These are phyloP conservation scores for Probosciger aterrimus DNA, from an alignment of 2,113 vertebrate species.

Conservation along the genomic window DNA sequence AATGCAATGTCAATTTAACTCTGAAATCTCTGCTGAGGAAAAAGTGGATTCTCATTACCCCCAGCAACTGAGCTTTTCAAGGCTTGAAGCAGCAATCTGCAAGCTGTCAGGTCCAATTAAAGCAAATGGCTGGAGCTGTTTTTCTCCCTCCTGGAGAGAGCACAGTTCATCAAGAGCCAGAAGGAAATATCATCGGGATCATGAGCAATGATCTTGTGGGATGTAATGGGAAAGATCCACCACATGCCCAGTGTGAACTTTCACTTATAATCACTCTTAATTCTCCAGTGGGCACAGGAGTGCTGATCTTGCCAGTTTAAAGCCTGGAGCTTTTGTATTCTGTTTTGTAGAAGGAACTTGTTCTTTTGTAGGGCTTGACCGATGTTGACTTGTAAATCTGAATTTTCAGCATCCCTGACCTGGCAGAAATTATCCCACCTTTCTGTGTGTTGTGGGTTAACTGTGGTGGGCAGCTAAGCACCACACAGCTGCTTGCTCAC, in stretches of 20 bases:
- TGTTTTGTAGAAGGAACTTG: not conserved
- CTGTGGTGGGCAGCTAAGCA: not conserved
- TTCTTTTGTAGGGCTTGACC: not conserved
- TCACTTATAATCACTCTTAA: not conserved
- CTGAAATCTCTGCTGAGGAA: conserved; percentile 6
- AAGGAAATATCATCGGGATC: conserved; percentile 37
- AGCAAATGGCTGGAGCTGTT: conserved; percentile 53
- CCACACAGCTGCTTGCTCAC: not conserved
- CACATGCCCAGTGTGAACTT: conserved; percentile 39
- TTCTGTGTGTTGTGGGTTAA: not conserved
- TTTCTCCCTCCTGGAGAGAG: conserved; percentile 45
- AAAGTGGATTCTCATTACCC: not conserved
- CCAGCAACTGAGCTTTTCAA: conserved; percentile 11
- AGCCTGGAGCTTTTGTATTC: not conserved
- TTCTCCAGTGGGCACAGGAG: not conserved
- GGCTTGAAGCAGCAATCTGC: conserved; percentile 55
- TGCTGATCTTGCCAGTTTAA: not conserved
- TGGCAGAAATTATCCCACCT: not conserved
- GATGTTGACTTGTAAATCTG: not conserved
- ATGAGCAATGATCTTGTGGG: conserved; percentile 53
- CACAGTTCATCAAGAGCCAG: conserved; percentile 41
- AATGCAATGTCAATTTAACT: not conserved
- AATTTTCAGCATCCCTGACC: not conserved
- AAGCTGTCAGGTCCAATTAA: conserved; percentile 62
- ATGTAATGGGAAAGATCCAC: not conserved